Conservation (phyloP, 2,888 invertebrate species). For the Drosophila robusta region DNA sequence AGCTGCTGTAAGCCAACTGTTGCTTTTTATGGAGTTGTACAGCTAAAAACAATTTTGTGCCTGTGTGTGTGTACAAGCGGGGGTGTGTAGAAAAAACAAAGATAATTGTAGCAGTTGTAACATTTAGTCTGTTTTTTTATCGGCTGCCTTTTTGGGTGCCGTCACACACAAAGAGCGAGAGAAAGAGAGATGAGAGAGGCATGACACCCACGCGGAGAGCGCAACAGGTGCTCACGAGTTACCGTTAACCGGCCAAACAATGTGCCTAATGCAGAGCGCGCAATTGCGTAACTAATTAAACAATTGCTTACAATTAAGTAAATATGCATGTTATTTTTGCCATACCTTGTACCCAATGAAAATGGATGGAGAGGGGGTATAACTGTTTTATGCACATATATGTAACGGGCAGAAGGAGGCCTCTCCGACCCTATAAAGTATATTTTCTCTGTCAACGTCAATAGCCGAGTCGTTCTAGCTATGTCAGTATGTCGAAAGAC, state of each 20-base stretch:
- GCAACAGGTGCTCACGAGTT: constrained; percentile 68
- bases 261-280: constrained; percentile 33
- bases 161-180: constrained; percentile 12
- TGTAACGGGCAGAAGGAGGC: too few species aligned
- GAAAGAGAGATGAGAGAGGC: constrained; percentile 2
- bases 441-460: too few species aligned
- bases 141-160: constrained; percentile 46
- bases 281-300: constrained; percentile 79
- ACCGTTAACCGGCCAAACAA: constrained; percentile 56
- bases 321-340: constrained; percentile 34
- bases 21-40: constrained; percentile 53
- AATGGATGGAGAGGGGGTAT: background rate
- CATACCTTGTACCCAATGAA: background rate
- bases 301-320: constrained; percentile 72
- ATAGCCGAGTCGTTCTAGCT: too few species aligned
- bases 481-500: too few species aligned
- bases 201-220: constrained; percentile 18
- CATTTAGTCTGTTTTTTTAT: constrained; percentile 44
- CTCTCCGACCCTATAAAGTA: too few species aligned
- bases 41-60: constrained; percentile 20
- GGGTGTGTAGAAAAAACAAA: constrained; percentile 40
- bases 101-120: constrained; percentile 51
- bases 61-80: constrained; percentile 7
- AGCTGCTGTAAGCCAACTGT: constrained; percentile 47
- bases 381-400: too few species aligned